phyloP scores from a whole-genome alignment of 2,113 vertebrate species.

The Apodemus sylvaticus region DNA sequence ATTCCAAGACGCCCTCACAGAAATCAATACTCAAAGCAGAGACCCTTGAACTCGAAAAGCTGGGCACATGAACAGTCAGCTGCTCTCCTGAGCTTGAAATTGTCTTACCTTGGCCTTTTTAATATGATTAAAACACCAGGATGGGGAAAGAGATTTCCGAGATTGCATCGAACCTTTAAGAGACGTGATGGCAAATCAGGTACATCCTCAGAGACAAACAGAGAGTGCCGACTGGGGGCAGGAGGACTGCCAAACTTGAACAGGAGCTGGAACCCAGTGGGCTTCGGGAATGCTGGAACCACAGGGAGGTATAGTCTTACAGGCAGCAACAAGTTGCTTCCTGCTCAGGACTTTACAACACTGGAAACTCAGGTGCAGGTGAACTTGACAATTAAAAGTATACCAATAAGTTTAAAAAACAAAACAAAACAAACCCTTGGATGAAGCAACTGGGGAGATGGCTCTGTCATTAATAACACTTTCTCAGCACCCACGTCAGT shows the following conservation, averaged over 20 bases:
- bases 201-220: not conserved
- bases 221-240: fast-evolving
- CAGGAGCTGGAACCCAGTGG: fast-evolving
- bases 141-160: not conserved
- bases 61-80: not conserved
- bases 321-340: fast-evolving
- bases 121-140: not conserved
- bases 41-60: not conserved
- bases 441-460: not conserved
- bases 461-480: not conserved
- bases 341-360: not conserved
- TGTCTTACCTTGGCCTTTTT: not conserved
- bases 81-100: not conserved
- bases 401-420: not conserved
- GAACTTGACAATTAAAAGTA: not conserved
- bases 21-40: not conserved
- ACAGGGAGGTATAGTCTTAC: fast-evolving
- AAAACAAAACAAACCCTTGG: not conserved
- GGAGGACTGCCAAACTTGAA: not conserved
- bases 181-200: too few species aligned
- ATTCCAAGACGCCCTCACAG: not conserved
- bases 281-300: fast-evolving
- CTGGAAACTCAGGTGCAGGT: not conserved
- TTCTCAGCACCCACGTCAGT: not conserved
- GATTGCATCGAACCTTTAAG: not conserved